These are phyloP conservation scores for Harpagoxenus sublaevis DNA, from an alignment of 2,888 invertebrate genomes.

Conservation along the genomic window DNA sequence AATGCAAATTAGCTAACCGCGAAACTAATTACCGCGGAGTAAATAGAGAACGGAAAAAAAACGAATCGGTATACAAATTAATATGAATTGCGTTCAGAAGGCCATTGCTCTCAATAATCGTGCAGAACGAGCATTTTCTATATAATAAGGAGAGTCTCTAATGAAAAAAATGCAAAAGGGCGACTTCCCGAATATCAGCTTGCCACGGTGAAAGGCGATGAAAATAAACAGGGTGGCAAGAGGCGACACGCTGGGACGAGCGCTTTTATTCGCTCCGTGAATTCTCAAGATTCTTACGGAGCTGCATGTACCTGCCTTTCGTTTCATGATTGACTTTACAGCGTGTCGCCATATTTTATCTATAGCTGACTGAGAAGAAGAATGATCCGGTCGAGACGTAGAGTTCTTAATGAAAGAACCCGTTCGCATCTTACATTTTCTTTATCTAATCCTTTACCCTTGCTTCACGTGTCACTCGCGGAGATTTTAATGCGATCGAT, in stretches of 20 bases:
- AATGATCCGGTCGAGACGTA: background rate
- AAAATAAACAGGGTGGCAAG: background rate
- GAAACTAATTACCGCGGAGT: background rate
- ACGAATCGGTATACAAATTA: background rate
- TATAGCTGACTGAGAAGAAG: background rate
- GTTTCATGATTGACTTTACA: background rate
- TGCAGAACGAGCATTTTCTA: slow-evolving; percentile 4
- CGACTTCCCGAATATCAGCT: slow-evolving; percentile 3
- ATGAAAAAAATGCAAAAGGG: background rate
- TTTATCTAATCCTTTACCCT: background rate
- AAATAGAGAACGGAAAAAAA: background rate
- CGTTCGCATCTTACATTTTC: background rate
- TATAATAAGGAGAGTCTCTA: background rate
- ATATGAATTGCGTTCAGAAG: background rate
- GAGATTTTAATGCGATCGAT: background rate
- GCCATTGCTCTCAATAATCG: background rate
- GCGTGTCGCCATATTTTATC: background rate
- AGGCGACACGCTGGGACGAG: background rate
- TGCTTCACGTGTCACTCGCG: background rate
- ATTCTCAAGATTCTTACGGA: slow-evolving; percentile 30
- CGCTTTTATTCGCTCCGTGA: slow-evolving; percentile 12
- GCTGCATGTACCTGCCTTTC: background rate
- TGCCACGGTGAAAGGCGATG: slow-evolving; percentile 1
- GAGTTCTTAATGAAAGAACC: background rate
- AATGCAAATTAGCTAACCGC: background rate